phyloP scores from a whole-genome alignment of 2,113 vertebrate species.

The Bothrops jararaca region DNA sequence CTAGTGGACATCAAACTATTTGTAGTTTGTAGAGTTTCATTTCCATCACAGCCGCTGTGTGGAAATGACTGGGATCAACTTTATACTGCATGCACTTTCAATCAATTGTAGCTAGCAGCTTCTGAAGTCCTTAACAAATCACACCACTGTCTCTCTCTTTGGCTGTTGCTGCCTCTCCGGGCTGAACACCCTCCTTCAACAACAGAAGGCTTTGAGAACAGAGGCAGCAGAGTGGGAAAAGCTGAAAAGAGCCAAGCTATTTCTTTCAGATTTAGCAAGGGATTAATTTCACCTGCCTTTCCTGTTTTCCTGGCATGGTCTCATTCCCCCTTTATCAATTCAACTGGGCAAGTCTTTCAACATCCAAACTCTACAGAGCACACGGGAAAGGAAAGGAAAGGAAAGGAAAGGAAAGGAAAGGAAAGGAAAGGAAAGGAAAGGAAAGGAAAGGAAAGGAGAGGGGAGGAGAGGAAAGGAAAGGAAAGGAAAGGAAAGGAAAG shows the following conservation, averaged over 20 bases:
- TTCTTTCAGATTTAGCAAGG: slow-evolving; percentile 25
- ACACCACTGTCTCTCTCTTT: slow-evolving; percentile 31
- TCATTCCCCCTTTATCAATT: slow-evolving; percentile 26
- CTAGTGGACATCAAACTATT: background rate
- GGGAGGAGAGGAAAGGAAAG: background rate
- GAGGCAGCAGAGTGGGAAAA: slow-evolving; percentile 39
- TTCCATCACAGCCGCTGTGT: background rate
- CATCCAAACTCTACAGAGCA: slow-evolving; percentile 21
- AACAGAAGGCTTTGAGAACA: slow-evolving; percentile 45
- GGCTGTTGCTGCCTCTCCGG: slow-evolving; percentile 32
- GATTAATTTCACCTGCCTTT: slow-evolving; percentile 60
- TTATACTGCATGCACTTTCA: background rate
- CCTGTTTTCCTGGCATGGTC: slow-evolving; percentile 1
- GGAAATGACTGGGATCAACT: background rate
- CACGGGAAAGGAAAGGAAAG: background rate
- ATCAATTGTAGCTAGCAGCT: background rate
- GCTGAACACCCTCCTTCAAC: slow-evolving; percentile 14
- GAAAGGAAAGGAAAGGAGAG: background rate
- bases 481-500: background rate
- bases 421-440: background rate
- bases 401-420: background rate
- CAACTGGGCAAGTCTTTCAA: slow-evolving; percentile 27
- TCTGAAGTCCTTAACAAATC: slow-evolving; percentile 38
- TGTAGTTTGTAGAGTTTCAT: background rate
- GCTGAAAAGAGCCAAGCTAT: slow-evolving; percentile 42